phyloP scores from a whole-genome alignment of 2,797 vertebrate genomes.

The Onychomys leucogaster region DNA sequence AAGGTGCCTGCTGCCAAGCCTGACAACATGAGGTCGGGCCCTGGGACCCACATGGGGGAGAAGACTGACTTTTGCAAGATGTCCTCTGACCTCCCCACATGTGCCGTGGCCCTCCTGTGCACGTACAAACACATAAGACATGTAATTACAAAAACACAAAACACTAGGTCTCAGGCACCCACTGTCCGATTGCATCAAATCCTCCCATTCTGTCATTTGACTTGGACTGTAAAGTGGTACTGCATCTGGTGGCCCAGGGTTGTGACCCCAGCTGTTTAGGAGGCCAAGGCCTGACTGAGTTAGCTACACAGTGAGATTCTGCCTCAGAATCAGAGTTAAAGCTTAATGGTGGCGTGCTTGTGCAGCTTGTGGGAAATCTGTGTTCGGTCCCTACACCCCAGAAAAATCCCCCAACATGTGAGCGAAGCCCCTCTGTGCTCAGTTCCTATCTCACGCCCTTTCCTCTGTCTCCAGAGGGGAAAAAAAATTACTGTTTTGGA shows the following conservation, averaged over 20 bases:
- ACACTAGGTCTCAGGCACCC: background rate
- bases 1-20: background rate
- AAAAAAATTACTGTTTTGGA: background rate
- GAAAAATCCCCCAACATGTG: background rate
- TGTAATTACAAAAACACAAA: background rate
- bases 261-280: background rate
- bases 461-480: constrained; percentile 15
- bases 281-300: background rate
- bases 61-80: background rate
- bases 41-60: background rate
- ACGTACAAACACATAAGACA: background rate
- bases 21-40: background rate
- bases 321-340: background rate
- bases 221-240: background rate
- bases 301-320: background rate
- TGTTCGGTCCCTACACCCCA: background rate
- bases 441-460: background rate
- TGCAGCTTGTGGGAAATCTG: background rate
- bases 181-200: constrained; percentile 4
- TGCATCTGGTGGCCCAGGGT: background rate
- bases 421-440: background rate
- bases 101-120: background rate
- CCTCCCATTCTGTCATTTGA: constrained; percentile 20
- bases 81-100: background rate
- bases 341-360: background rate